Percentiles rank a stretch among this genome's conserved stretches.
These are phyloP conservation scores for Creontiades dilutus DNA, from an alignment of 2,888 invertebrate species.

Conservation along the genomic window DNA sequence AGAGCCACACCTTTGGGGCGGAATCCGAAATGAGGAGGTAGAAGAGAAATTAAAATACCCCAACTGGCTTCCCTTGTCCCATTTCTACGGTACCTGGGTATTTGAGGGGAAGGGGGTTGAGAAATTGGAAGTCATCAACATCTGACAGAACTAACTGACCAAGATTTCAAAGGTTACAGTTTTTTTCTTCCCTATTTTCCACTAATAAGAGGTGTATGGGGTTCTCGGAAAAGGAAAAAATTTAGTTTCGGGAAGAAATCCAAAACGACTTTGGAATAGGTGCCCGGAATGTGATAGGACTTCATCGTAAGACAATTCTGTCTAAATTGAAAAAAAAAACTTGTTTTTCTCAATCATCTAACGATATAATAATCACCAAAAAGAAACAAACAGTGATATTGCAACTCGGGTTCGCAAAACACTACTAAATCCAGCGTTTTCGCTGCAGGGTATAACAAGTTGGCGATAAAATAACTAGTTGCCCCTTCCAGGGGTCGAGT, in stretches of 20 bases:
- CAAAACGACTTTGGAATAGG: neutral
- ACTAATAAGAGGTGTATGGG: neutral
- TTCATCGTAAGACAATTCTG: no score
- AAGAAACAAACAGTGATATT: no score
- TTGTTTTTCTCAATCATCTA: no score
- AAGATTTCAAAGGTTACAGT: neutral
- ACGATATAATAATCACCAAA: no score
- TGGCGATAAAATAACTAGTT: no score
- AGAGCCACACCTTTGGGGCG: slow-evolving; percentile 42
- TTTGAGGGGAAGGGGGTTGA: slow-evolving; percentile 14
- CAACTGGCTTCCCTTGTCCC: slow-evolving; percentile 4
- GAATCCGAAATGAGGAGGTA: slow-evolving; percentile 58
- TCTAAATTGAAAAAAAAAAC: no score
- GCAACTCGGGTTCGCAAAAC: no score
- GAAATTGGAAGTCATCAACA: slow-evolving; percentile 39
- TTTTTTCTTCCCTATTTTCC: neutral
- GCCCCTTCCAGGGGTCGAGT: no score
- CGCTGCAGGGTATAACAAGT: no score
- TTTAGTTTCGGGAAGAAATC: neutral
- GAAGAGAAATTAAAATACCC: slow-evolving; percentile 52
- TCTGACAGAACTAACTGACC: slow-evolving; percentile 44
- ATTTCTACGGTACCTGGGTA: slow-evolving; percentile 15
- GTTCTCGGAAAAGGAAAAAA: neutral
- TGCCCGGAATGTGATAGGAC: neutral
- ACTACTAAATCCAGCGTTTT: no score